phyloP scores from a whole-genome alignment of 2,797 vertebrate species.

The Cryptoblepharus egeriae region DNA sequence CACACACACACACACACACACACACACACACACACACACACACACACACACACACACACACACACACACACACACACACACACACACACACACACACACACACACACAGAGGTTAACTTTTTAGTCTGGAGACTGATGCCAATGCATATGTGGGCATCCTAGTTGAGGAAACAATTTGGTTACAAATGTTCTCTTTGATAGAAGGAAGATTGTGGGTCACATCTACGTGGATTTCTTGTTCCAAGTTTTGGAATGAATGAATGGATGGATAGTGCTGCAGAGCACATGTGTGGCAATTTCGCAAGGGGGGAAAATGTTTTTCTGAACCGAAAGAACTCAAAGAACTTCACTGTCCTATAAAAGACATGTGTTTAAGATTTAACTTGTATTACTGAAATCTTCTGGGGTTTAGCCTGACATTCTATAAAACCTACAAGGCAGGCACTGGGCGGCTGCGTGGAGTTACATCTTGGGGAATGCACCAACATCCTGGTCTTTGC shows the following conservation, averaged over 20 bases:
- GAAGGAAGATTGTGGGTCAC: too few species aligned
- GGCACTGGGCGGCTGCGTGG: neutral
- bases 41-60: neutral
- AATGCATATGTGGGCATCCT: neutral
- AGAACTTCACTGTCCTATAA: neutral
- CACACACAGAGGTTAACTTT: neutral
- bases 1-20: neutral
- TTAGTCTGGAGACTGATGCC: neutral
- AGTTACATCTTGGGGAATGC: neutral
- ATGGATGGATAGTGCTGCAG: neutral
- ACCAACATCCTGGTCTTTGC: neutral
- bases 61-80: accelerated
- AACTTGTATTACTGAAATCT: neutral
- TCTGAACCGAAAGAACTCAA: neutral
- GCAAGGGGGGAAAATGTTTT: neutral
- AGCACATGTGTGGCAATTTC: neutral
- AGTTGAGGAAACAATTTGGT: neutral
- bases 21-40: neutral
- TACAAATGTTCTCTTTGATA: too few species aligned
- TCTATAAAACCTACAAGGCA: neutral
- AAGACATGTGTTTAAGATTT: neutral
- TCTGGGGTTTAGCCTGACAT: neutral
- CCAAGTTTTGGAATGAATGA: neutral
- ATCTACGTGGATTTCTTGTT: neutral
- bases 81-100: neutral